A percentile compares a stretch with the other conserved stretches of the same genome.
Conservation (phyloP, 2,888 invertebrate species). For the Plutella xylostella region DNA sequence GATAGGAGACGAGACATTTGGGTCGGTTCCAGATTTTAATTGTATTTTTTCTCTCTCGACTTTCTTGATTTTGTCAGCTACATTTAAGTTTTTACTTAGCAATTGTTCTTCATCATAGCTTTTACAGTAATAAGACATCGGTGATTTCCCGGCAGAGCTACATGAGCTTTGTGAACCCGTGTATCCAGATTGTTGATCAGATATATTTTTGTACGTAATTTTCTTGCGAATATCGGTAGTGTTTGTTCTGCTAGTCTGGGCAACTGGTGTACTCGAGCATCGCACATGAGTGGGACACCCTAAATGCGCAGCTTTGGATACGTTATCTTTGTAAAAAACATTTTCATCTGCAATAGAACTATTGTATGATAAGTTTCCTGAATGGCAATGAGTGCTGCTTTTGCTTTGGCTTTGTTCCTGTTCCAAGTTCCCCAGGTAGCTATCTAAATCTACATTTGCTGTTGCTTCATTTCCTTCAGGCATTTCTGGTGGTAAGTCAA, state of each 20-base stretch:
- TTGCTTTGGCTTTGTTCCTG: constrained; percentile 38
- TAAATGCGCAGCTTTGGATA: constrained; percentile 25
- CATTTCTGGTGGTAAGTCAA: constrained; percentile 74
- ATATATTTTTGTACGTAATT: constrained; percentile 28
- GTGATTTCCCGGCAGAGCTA: constrained; percentile 46
- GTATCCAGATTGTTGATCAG: constrained; percentile 39
- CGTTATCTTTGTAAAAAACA: constrained; percentile 32
- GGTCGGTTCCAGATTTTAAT: constrained; percentile 36
- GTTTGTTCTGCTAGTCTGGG: constrained; percentile 26
- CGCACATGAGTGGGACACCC: constrained; percentile 31
- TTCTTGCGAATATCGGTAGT: constrained; percentile 25
- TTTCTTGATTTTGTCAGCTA: constrained; percentile 57
- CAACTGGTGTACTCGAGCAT: constrained; percentile 51
- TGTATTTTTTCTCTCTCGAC: constrained; percentile 52
- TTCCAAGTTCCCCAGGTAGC: constrained; percentile 75
- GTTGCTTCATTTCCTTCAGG: constrained; percentile 57
- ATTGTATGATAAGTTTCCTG: constrained; percentile 34
- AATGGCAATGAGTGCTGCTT: constrained; percentile 21
- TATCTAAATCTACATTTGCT: constrained; percentile 74
- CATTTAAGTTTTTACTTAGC: constrained; percentile 55
- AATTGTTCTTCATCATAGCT: constrained; percentile 46
- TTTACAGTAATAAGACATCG: constrained; percentile 62
- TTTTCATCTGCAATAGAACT: constrained; percentile 20
- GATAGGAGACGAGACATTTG: constrained; percentile 38
- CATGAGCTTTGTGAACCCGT: constrained; percentile 48